Percentiles rank a stretch among this genome's conserved stretches.
Conservation (phyloP, 2,888 invertebrate species). For the Rhagonycha fulva region DNA sequence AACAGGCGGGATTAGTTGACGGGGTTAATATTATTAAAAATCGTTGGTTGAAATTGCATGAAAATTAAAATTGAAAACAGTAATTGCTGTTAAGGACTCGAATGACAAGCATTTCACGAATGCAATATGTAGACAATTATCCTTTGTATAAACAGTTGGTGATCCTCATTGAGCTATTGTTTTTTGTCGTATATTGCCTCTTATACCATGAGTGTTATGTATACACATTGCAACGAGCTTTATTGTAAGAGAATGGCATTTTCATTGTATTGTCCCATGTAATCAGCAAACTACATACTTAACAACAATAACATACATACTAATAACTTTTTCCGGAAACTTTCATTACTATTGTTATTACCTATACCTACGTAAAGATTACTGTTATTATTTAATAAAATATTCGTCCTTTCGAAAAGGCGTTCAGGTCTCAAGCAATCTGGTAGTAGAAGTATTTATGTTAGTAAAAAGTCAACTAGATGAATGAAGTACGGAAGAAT, state of each 20-base stretch:
- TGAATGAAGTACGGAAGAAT: conserved; percentile 37
- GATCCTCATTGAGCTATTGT: conserved; percentile 19
- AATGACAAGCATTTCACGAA: conserved; percentile 2
- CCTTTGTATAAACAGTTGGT: conserved; percentile 12
- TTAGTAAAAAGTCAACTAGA: background rate
- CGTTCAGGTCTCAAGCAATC: background rate
- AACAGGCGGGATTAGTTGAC: conserved; percentile 26
- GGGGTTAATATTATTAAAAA: background rate
- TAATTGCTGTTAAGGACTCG: background rate
- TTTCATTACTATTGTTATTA: conserved; percentile 11
- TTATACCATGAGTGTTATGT: conserved; percentile 44
- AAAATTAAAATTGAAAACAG: background rate
- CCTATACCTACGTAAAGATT: no score
- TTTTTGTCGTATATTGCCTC: conserved; percentile 45
- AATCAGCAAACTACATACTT: conserved; percentile 19
- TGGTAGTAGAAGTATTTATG: background rate
- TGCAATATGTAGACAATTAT: conserved; percentile 19
- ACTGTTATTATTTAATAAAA: background rate
- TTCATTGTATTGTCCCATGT: conserved; percentile 29
- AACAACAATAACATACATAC: conserved; percentile 15
- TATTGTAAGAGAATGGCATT: conserved; percentile 41
- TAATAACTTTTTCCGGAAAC: conserved; percentile 4
- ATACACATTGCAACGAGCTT: conserved; percentile 42
- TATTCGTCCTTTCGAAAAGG: background rate
- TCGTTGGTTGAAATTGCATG: background rate